Evolutionary conservation across 2,797 vertebrate species (phyloP), one percentile per base, ranked within the genome.

Genomic region (Galagoides demidoff): DNA sequence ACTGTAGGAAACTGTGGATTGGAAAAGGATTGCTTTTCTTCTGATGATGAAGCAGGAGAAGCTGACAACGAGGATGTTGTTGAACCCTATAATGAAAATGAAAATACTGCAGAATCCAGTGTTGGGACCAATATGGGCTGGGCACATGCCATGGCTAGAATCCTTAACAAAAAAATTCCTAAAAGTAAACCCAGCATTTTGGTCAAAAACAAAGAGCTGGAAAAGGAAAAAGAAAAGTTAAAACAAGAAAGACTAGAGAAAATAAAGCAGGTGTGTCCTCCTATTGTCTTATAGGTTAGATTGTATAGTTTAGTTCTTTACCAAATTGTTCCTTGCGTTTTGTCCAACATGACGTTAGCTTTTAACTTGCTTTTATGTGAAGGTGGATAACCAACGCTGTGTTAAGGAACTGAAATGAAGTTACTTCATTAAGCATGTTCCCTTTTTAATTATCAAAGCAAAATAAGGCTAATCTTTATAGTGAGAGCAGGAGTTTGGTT

Each of bases 71-170:
- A 98, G 66, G 98, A 98, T 92, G 98, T 98, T 84, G 76, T 22
- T 0, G 97, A 95, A 23, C 85, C 79, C 11, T 61, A 68, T 27
- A 13, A 73, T 0, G 79, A 3, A 55, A 86, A 23, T n/a, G 96
- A 96, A 82, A 59, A 95, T n/a, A 90, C 97, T 10, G 22, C 95
- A 4, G 96, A 89, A 19, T 94, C 96, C 29, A 71, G 95, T 78
- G 85, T 52, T 37, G 98, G 98, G 11, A 90, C 98, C 12, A 98
- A 98, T 34, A 88, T 98, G 1, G 99, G 99, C 37, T 99, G 99
- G 99, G 99, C 99, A 0, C 99, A 99, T 23, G 99, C 99, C 96
- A 99, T 99, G 99, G 99, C 99, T 20, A 99, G 99, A 98, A 98
- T 99, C 87, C 98, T 99, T 94, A 98, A 98, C 66, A 99, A 99